phyloP scores from a whole-genome alignment of 2,888 invertebrate species.

The Ceramica pisi region DNA sequence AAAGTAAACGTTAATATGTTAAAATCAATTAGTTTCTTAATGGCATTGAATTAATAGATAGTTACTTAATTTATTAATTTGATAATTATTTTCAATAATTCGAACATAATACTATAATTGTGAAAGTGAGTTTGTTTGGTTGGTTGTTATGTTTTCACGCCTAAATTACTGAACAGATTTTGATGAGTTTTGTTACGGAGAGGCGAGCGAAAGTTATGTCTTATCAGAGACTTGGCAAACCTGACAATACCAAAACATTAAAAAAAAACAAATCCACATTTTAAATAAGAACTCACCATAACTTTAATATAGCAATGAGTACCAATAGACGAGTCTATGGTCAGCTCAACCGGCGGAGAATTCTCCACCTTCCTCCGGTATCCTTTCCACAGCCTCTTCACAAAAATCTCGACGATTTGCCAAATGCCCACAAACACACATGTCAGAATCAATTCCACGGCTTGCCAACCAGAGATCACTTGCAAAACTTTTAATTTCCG shows the following conservation, averaged over 20 bases:
- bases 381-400: constrained; percentile 85
- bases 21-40: background rate
- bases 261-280: constrained; percentile 2
- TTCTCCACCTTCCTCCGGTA: constrained; percentile 79
- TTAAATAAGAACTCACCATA: constrained; percentile 75
- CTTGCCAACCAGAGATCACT: constrained; percentile 83
- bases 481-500: constrained; percentile 76
- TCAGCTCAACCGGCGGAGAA: constrained; percentile 79
- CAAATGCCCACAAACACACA: constrained; percentile 83
- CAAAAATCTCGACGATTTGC: constrained; percentile 81
- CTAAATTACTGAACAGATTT: no score
- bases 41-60: background rate
- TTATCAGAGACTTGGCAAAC: background rate
- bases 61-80: background rate
- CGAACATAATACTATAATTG: no score
- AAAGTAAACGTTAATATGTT: background rate
- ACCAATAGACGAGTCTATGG: constrained; percentile 85
- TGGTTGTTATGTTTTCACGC: no score
- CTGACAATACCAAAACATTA: background rate
- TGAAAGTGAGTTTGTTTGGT: no score
- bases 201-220: no score
- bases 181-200: no score
- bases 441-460: constrained; percentile 80
- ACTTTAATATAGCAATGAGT: constrained; percentile 88
- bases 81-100: background rate